A percentile compares a stretch with the other conserved stretches of the same genome.
Conservation (phyloP, 2,113 vertebrate genomes). For the Oxyura jamaicensis region DNA sequence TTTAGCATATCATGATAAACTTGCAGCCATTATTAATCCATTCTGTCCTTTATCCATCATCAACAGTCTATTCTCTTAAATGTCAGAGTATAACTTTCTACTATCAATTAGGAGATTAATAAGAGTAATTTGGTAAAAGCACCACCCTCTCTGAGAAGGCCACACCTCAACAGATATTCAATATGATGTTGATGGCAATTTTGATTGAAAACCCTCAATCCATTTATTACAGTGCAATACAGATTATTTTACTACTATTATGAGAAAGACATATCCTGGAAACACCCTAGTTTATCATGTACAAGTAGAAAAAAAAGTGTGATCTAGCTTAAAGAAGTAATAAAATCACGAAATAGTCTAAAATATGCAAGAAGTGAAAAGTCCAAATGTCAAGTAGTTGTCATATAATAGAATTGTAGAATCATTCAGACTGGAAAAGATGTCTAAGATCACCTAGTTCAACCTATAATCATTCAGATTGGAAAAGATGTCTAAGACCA, state of each 20-base stretch:
- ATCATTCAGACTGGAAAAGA: too few species aligned
- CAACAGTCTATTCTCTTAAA: not conserved
- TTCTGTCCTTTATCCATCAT: not conserved
- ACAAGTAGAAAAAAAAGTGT: not conserved
- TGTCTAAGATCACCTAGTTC: too few species aligned
- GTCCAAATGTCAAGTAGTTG: not conserved
- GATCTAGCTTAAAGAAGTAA: not conserved
- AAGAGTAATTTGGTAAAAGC: not conserved
- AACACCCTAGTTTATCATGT: not conserved
- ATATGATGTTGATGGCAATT: not conserved
- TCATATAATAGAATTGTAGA: not conserved
- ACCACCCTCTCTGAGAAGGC: conserved; percentile 1
- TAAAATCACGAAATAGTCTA: not conserved
- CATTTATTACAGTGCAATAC: not conserved
- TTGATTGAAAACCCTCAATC: not conserved
- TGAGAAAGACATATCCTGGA: not conserved
- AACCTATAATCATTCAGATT: too few species aligned
- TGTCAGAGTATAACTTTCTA: conserved; percentile 15
- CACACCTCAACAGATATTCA: conserved; percentile 20
- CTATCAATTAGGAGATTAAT: conserved; percentile 1
- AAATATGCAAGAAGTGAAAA: not conserved
- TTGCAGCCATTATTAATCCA: not conserved
- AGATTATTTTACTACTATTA: fast-evolving
- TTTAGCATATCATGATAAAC: not conserved
- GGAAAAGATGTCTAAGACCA: too few species aligned